phyloP scores from a whole-genome alignment of 2,113 vertebrate genomes.

The Calyptommatus sinebrachiatus region DNA sequence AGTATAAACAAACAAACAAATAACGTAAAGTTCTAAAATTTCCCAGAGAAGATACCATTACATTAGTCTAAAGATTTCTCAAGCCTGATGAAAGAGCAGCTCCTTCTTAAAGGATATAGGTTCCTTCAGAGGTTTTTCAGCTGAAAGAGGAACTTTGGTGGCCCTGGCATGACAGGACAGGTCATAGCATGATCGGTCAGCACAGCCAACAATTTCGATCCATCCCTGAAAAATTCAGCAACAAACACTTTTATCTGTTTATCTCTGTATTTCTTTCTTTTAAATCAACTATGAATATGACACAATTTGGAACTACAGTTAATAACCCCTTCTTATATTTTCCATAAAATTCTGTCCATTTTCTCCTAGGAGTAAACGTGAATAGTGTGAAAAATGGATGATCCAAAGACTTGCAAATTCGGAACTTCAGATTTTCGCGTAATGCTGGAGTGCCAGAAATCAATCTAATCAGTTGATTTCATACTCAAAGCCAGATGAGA shows the following conservation, averaged over 20 bases:
- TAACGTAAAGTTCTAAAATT: not conserved
- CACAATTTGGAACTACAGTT: constrained; percentile 33
- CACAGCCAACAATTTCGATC: constrained; percentile 98
- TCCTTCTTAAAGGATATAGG: constrained; percentile 89
- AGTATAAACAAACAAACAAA: too few relatives aligned
- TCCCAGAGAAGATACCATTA: not conserved
- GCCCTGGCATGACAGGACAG: constrained; percentile 88
- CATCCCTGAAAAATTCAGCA: constrained; percentile 81
- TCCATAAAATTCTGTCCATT: not conserved
- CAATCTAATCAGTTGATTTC: not conserved
- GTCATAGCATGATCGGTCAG: constrained; percentile 94
- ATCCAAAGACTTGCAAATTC: not conserved
- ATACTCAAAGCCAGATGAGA: not conserved
- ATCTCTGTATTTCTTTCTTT: constrained; percentile 49
- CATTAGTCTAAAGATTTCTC: not conserved
- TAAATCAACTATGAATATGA: constrained; percentile 30
- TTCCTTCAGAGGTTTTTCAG: constrained; percentile 95
- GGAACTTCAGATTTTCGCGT: not conserved
- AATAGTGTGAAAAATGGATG: not conserved
- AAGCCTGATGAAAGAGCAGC: not conserved
- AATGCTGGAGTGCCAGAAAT: not conserved
- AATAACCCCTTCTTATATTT: constrained; percentile 38
- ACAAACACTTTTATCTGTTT: constrained; percentile 44
- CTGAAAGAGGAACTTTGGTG: constrained; percentile 95
- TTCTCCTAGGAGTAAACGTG: not conserved